Conservation (phyloP, 2,113 vertebrate species). For the Sphyrna mokarran region DNA sequence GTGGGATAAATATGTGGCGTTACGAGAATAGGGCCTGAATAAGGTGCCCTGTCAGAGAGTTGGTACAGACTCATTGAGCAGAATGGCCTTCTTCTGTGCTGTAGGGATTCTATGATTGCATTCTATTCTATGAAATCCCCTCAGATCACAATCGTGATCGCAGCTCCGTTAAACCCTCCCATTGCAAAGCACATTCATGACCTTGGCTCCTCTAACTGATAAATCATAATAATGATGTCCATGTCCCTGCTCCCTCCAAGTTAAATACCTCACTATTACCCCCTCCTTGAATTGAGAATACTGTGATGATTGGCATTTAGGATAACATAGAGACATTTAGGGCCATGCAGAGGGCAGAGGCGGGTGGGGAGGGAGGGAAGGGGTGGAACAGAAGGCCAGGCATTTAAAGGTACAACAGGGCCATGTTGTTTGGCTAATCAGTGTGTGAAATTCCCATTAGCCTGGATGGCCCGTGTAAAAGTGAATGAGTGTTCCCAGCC, state of each 20-base stretch:
- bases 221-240: no score
- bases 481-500: conserved; percentile 40
- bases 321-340: background rate
- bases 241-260: no score
- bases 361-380: background rate
- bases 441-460: conserved; percentile 64
- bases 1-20: no score
- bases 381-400: background rate
- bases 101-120: no score
- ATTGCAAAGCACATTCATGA: background rate
- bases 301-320: background rate
- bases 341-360: background rate
- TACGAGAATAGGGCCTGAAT: no score
- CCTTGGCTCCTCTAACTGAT: background rate
- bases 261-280: background rate
- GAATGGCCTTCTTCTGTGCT: no score
- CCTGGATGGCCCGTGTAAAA: conserved; percentile 61
- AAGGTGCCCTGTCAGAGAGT: no score
- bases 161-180: background rate
- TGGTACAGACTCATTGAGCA: no score
- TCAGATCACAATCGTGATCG: background rate
- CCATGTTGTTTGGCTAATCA: conserved; percentile 42
- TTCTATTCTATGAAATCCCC: no score
- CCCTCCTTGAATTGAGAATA: background rate
- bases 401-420: background rate